Percentiles rank a stretch among this genome's conserved stretches.
These are phyloP conservation scores for Platanista minor DNA, from an alignment of 2,113 vertebrate species.

Conservation along the genomic window DNA sequence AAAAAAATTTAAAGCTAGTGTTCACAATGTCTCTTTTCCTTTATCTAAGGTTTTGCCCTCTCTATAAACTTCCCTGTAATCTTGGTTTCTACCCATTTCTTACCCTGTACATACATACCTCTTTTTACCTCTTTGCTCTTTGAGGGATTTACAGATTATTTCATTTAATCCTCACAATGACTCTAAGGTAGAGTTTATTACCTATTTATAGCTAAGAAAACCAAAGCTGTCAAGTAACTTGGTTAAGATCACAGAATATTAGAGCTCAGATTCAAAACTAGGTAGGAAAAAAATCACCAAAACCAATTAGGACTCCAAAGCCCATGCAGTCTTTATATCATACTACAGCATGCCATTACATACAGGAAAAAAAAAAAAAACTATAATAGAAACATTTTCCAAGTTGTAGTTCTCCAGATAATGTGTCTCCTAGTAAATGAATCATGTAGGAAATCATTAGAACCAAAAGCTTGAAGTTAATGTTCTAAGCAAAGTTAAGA, in stretches of 20 bases:
- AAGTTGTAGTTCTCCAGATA: not conserved
- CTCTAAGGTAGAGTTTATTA: not conserved
- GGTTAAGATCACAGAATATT: not conserved
- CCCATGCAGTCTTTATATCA: not conserved
- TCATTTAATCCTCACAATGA: not conserved
- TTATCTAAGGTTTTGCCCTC: not conserved
- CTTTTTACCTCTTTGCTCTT: not conserved
- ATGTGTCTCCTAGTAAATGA: not conserved
- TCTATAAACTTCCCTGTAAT: not conserved
- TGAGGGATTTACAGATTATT: slow-evolving; percentile 20
- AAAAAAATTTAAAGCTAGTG: not conserved
- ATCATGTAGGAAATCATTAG: not conserved
- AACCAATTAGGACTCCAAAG: not conserved
- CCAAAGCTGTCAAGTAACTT: not conserved
- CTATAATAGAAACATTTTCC: not conserved
- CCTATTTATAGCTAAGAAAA: not conserved
- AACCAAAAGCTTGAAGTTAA: not conserved
- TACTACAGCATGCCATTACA: not conserved
- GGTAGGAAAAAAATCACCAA: not conserved
- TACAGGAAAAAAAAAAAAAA: not conserved
- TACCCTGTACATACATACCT: not conserved
- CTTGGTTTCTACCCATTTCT: not conserved
- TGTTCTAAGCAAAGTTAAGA: not conserved
- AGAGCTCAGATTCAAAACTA: slow-evolving; percentile 3
- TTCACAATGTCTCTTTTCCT: not conserved